Conservation (phyloP, 2,888 invertebrate species). For the Drosophila helvetica region DNA sequence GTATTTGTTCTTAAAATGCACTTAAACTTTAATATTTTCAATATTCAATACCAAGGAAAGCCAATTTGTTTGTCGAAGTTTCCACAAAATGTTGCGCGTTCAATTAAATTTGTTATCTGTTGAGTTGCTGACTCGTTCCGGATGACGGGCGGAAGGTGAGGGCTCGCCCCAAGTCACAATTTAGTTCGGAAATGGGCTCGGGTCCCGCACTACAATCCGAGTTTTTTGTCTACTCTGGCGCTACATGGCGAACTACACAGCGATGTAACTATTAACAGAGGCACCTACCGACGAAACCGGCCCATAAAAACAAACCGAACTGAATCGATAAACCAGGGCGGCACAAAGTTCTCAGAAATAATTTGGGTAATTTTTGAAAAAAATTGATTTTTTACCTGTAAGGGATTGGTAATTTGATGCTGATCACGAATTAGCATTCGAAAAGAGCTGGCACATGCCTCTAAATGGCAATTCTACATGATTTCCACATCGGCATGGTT, state of each 20-base stretch:
- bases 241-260: background rate
- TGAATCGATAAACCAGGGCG: background rate
- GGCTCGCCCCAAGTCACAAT: conserved; percentile 33
- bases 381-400: too few relatives aligned
- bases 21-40: conserved; percentile 32
- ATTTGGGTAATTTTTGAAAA: too few relatives aligned
- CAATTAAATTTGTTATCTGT: background rate
- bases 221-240: conserved; percentile 43
- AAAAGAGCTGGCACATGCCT: too few relatives aligned
- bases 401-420: too few relatives aligned
- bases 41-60: conserved; percentile 48
- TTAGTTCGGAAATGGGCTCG: conserved; percentile 14
- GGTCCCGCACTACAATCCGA: conserved; percentile 4
- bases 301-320: background rate
- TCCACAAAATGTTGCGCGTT: background rate
- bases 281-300: background rate
- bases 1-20: conserved; percentile 37
- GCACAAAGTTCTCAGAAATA: background rate
- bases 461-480: too few relatives aligned
- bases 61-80: conserved; percentile 44
- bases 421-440: too few relatives aligned
- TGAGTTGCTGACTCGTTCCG: background rate
- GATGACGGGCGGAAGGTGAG: conserved; percentile 23
- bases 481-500: too few relatives aligned
- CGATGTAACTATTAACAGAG: background rate